Conservation (phyloP, 23 tunicate genomes). For the Aplidium turbinatum region DNA sequence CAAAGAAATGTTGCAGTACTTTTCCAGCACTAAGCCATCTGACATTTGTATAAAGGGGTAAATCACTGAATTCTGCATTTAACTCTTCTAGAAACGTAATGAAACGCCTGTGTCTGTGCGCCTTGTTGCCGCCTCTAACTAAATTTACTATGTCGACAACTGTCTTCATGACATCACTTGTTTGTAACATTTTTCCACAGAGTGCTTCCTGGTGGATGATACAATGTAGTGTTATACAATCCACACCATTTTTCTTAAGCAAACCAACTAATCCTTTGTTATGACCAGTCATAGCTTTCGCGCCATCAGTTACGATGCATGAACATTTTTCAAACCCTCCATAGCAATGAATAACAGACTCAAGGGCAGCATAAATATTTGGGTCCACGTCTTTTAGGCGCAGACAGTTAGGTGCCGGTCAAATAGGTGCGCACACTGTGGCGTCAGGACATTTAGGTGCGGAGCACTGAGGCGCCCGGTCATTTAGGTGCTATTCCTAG, state of each 20-base stretch:
- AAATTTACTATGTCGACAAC: too few relatives aligned
- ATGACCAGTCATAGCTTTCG: conserved; percentile 49
- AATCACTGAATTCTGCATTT: conserved; percentile 40
- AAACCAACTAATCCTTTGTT: conserved; percentile 44
- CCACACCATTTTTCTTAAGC: conserved; percentile 47
- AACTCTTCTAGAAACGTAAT: conserved; percentile 41
- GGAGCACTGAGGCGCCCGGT: too few relatives aligned
- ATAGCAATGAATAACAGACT: conserved; percentile 32
- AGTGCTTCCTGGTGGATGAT: conserved; percentile 76
- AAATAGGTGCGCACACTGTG: too few relatives aligned
- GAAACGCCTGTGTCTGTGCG: conserved; percentile 54
- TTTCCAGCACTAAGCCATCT: conserved; percentile 69
- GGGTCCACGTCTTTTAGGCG: too few relatives aligned
- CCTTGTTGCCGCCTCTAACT: conserved; percentile 50
- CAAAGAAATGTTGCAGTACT: conserved; percentile 65
- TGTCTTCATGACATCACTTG: conserved; percentile 61
- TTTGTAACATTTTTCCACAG: conserved; percentile 61
- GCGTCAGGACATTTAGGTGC: too few relatives aligned
- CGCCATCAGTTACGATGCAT: conserved; percentile 61
- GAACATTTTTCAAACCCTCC: conserved; percentile 60
- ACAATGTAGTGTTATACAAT: conserved; percentile 61
- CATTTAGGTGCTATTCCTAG: too few relatives aligned
- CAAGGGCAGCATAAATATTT: conserved; percentile 45
- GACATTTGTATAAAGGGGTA: conserved; percentile 45
- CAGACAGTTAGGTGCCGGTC: too few relatives aligned